phyloP scores from a whole-genome alignment of 2,888 invertebrate genomes.

The Didymodactylos carnosus region DNA sequence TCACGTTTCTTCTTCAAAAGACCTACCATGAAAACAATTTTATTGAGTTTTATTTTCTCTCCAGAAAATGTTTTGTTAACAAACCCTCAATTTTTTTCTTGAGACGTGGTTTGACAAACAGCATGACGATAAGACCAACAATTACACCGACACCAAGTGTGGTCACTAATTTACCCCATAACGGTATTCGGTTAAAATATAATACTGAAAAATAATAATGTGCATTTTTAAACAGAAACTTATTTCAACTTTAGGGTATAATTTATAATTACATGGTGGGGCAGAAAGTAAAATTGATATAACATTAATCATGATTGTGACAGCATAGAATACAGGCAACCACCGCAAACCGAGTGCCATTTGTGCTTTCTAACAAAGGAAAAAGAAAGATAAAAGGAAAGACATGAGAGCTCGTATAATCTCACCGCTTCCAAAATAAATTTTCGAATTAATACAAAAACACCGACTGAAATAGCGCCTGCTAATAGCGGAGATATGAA shows the following conservation, averaged over 20 bases:
- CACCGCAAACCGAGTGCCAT: conserved; percentile 59
- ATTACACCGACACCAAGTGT: conserved; percentile 49
- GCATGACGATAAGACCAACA: conserved; percentile 51
- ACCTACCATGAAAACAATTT: background rate
- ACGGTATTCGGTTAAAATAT: conserved; percentile 63
- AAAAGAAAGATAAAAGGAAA: conserved; percentile 19
- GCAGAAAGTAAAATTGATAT: conserved; percentile 83
- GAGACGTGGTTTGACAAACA: conserved; percentile 54
- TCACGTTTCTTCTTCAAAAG: background rate
- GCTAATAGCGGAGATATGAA: conserved; percentile 82
- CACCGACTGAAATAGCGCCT: conserved; percentile 59
- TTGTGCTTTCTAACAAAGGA: conserved; percentile 43
- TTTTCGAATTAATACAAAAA: conserved; percentile 58
- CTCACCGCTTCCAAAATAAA: conserved; percentile 45
- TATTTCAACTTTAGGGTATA: no score
- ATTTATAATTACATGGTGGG: conserved; percentile 62
- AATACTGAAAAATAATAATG: no score
- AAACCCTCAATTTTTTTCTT: conserved; percentile 1
- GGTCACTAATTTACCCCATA: conserved; percentile 56
- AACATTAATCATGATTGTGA: conserved; percentile 71
- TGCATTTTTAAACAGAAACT: no score
- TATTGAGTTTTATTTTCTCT: background rate
- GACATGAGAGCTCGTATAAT: background rate
- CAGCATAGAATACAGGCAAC: conserved; percentile 75
- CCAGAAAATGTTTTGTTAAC: background rate